Base-by-base conservation (phyloP, 53 echinoderm and acorn worm genomes). In the Mesocentrotus franciscanus region DNA sequence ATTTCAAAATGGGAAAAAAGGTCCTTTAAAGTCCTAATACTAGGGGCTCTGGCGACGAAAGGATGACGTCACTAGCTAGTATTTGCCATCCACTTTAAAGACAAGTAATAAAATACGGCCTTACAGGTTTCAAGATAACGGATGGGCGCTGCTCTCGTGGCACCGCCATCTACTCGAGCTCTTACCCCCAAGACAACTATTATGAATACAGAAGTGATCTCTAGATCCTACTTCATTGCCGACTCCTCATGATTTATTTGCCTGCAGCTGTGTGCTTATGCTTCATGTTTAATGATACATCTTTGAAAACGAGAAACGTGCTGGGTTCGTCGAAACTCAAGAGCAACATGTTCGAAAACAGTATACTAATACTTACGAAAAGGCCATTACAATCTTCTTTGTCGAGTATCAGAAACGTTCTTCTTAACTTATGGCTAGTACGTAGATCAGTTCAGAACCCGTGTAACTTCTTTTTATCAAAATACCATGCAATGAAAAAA, bases 21-120 rank as follows among this genome's bases (percentile, higher is more conserved):
- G 17, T 39, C 42, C 20, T 79, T 81, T 81, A 32, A 32, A 42
- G 42, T 81, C 36, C 36, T 81, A 81, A 81, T 81, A 42, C 81
- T 12, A 27, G 10, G 17, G 58, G 56, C 87, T 87, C n/a, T 87
- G 58, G 87, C n/a, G 58, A 57, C 87, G 26, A 57, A 27, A 27
- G n/a, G 58, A 87, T 87, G 87, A 87, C 87, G 87, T 87, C 87
- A 87, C 58, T 11, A 26, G n/a, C 58, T 87, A 87, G 14, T 87
- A 87, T 87, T 87, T 87, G 29, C 18, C 58, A 26, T 87, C 87
- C 87, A 87, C 58, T 57, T 57, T 87, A 11, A 58, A 87, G 49
- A 58, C 87, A 87, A 87, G 56, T 58, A 87, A 87, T 87, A 57
- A 87, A 87, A 87, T 81, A 81, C 81, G 81, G 81, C 81, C 81